Percentiles rank a stretch among this genome's conserved stretches.
These are phyloP conservation scores for Cyprinodon diabolis DNA, from an alignment of 2,797 vertebrate genomes.

Conservation along the genomic window DNA sequence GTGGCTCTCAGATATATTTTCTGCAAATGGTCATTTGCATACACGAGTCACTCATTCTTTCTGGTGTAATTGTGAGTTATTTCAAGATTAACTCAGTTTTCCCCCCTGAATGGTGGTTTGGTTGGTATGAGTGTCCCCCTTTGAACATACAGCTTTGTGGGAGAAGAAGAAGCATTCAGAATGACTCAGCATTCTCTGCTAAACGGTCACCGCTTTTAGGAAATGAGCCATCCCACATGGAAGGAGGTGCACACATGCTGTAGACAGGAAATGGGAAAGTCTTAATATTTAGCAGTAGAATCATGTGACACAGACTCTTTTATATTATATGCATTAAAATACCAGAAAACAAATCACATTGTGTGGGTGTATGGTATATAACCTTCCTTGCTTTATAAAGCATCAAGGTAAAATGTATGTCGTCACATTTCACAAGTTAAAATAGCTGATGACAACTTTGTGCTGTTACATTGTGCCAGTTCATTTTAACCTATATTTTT, in stretches of 20 bases:
- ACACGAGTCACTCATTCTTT: conserved; percentile 12
- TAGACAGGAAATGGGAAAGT: neutral
- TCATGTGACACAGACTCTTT: neutral
- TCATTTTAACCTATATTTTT: neutral
- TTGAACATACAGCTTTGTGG: conserved; percentile 30
- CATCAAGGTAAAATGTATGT: too few species aligned
- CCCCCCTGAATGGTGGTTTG: neutral
- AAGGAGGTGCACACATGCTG: neutral
- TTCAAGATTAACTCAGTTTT: conserved; percentile 6
- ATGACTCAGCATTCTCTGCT: conserved; percentile 53
- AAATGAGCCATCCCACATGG: conserved; percentile 1
- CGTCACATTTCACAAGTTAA: neutral
- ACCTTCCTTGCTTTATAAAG: too few species aligned
- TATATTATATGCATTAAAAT: neutral
- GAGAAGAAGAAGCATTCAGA: conserved; percentile 16
- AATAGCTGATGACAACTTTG: conserved; percentile 1
- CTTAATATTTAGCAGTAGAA: neutral
- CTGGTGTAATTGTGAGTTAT: conserved; percentile 5
- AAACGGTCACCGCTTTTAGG: conserved; percentile 1
- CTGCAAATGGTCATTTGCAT: conserved; percentile 10
- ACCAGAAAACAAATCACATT: neutral
- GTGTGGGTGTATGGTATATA: neutral
- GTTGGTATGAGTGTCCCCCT: conserved; percentile 9
- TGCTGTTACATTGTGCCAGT: neutral
- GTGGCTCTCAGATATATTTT: neutral